A percentile compares a stretch with the other conserved stretches of the same genome.
These are phyloP conservation scores for Ectemnius continuus DNA, from an alignment of 2,888 invertebrate genomes.

Conservation along the genomic window DNA sequence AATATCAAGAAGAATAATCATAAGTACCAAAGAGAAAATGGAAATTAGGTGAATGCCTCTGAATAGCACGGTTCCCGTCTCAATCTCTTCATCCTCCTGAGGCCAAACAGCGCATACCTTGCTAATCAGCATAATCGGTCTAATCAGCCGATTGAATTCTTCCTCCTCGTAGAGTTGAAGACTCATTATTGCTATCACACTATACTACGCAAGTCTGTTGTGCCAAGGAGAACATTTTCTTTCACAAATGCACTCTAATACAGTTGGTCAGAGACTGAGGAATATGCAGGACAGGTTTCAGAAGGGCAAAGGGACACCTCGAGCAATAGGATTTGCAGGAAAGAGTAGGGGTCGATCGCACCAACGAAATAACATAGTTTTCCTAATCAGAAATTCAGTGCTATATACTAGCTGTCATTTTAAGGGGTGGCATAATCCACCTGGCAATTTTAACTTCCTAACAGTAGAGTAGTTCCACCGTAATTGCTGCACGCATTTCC, in stretches of 20 bases:
- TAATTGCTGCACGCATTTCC: too few relatives aligned
- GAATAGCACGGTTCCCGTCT: slow-evolving; percentile 7
- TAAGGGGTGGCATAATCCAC: slow-evolving; percentile 41
- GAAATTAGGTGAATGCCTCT: slow-evolving; percentile 46
- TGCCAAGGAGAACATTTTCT: background rate
- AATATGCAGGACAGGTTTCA: too few relatives aligned
- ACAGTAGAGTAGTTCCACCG: slow-evolving; percentile 30
- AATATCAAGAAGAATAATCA: background rate
- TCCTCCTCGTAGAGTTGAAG: slow-evolving; percentile 8
- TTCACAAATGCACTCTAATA: background rate
- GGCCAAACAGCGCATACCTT: slow-evolving; percentile 66
- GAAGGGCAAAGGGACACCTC: background rate
- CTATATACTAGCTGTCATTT: slow-evolving; percentile 17
- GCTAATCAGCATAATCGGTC: slow-evolving; percentile 52
- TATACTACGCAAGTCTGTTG: too few relatives aligned
- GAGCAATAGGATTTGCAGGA: background rate
- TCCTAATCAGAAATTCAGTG: slow-evolving; percentile 14
- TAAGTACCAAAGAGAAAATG: slow-evolving; percentile 54
- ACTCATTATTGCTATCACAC: slow-evolving; percentile 23
- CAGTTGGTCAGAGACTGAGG: too few relatives aligned
- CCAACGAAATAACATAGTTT: background rate
- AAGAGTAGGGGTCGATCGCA: background rate
- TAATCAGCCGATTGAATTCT: slow-evolving; percentile 62
- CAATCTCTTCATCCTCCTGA: slow-evolving; percentile 31
- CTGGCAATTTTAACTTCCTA: slow-evolving; percentile 52